Evolutionary conservation across 2,797 vertebrate genomes (phyloP), one percentile per base, ranked within the genome.

Genomic region (Antennarius maculatus): DNA sequence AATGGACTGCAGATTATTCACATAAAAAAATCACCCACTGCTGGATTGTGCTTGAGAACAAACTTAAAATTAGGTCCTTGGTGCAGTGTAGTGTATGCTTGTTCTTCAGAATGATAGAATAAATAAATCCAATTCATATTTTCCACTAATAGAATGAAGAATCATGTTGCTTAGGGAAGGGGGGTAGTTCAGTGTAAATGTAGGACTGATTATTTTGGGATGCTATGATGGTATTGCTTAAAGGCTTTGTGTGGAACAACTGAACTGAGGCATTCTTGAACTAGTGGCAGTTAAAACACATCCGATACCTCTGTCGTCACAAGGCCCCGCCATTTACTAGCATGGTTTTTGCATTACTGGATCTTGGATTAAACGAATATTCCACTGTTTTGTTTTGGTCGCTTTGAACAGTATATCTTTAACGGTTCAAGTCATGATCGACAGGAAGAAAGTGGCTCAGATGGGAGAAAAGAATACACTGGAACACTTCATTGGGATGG

Each of bases 341-440:
- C 79, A 83, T 73, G 34, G 58, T 86, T 90, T 91, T 90, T 90
- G 88, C 88, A 89, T 88, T 79, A 81, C 86, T 89, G 88, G 86
- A 74, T 88, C 68, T 79, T 74, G 66, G 70, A 71, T 82, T 70
- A 80, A 80, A 86, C 74, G 72, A 80, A 83, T 71, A 59, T 67
- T 72, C 82, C 74, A 73, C 81, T 80, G 72, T 17, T 65, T 66
- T 55, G 10, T 17, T 66, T 14, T 3, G 17, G 13, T 14, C n/a
- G 17, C 34, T 4, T 37, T 17, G 1, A 45, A 23, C 15, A 8
- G 1, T 31, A 52, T 31, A 34, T 37, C 15, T 61, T 55, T n/a
- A 34, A 55, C 18, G 11, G 23, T 43, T 50, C 6, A n/a, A 49
- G 7, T 27, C 15, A 65, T 37, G 46, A 43, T 6, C 12, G 29